Evolutionary conservation across 1,140 invertebrate species (phyloP), one percentile per base, ranked within the genome.

Genomic region (Dryas iulia): DNA sequence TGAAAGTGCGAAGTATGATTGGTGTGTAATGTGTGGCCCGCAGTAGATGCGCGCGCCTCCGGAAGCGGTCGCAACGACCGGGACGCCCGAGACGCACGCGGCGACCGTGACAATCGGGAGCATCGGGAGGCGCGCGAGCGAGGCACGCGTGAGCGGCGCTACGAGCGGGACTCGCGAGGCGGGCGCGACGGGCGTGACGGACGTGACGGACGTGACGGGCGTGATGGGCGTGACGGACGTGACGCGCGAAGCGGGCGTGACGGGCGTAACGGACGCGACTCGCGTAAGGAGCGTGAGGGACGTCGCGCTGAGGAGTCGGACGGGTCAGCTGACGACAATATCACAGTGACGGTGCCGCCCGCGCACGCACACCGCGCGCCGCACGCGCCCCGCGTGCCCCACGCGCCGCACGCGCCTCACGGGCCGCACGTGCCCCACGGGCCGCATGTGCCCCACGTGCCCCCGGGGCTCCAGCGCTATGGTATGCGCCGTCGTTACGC

Each of bases 241-340:
- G 53, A 56, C 4, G 23, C 7, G 24, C 53, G 53, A 0, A 23
- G 24, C 21, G 53, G 5, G 18, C 35, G 69, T 59, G 72, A 60
- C 33, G 18, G 47, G 12, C 10, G 28, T 7, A 11, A 10, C 21
- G 23, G 11, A 12, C 31, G 69, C 59, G 74, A 63, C 21, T 23
- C 54, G 23, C 14, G 33, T 12, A 53, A 39, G 54, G 23, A 18
- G 28, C 59, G 53, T 18, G 59, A 56, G 31, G 66, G 52, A 5
- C 53, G 67, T 14, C 31, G 61, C 25, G 77, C 63, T 18, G 89
- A 85, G 30, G 93, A 93, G 70, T 93, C 93, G 12, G 93, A 94
- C 69, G 93, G 86, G 47, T 91, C 90, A n/a, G 84, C 79, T 30
- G 93, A 94, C 66, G 93, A 94, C 83, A 93, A 93, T 81, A 93